phyloP scores from a whole-genome alignment of 2,113 vertebrate species.

The Dromas ardeola region DNA sequence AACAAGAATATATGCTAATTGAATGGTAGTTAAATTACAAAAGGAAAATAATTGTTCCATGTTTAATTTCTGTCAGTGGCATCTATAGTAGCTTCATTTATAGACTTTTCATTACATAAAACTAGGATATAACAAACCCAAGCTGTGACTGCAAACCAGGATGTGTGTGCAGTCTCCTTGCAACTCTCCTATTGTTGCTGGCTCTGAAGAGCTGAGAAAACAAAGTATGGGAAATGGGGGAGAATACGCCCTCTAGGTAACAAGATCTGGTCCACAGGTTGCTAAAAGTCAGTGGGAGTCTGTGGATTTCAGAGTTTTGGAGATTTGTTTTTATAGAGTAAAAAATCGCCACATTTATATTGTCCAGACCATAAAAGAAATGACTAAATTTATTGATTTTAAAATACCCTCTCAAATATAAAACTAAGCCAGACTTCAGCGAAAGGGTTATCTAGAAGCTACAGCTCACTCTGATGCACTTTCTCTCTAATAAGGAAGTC shows the following conservation, averaged over 20 bases:
- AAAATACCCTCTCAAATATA: not conserved
- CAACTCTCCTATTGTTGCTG: not conserved
- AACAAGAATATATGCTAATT: not conserved
- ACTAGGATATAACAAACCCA: not conserved
- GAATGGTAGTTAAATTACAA: not conserved
- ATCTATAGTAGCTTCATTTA: not conserved
- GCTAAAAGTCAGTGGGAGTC: not conserved
- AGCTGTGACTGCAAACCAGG: not conserved
- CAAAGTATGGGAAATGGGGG: not conserved
- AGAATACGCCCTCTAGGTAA: not conserved
- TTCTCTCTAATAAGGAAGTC: not conserved
- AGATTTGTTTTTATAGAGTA: not conserved
- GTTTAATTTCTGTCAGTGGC: not conserved
- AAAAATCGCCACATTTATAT: not conserved
- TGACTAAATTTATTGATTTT: not conserved
- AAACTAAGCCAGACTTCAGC: not conserved
- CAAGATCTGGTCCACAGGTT: not conserved
- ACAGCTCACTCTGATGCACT: not conserved
- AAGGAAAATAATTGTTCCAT: not conserved
- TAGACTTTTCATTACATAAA: not conserved
- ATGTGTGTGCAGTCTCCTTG: not conserved
- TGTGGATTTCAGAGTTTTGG: not conserved
- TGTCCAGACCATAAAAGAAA: not conserved
- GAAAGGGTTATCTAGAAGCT: not conserved
- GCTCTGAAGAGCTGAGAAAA: not conserved